Base-by-base conservation (phyloP, 2,888 invertebrate species). In the Watsonalla binaria region DNA sequence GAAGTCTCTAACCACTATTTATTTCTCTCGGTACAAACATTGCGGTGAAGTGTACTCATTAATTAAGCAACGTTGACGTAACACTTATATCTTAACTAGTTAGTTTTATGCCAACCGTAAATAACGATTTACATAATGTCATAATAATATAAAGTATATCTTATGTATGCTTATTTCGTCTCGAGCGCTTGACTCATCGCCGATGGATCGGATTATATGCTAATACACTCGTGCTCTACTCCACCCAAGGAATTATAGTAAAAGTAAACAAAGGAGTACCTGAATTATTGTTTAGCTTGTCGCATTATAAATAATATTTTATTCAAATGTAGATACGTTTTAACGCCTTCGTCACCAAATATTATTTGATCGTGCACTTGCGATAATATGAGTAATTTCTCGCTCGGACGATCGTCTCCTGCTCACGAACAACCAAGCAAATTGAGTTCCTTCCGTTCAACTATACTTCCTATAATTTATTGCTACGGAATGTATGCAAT, bases 361-460 rank as follows among this genome's bases (percentile, higher is more conserved):
- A 24, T 2, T 24, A 24, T 24, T 24, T 24, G 1, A 24, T 24
- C 24, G 24, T 24, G 24, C 24, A 24, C 24, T 2, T 4, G 24
- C 24, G 24, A 24, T 45, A 45, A 45, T 11, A 45, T 6, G 13
- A 45, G 8, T 64, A 63, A 54, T 66, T 61, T 68, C 64, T 61
- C 68, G 68, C 68, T 66, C 66, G 63, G 65, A 62, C 61, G 57
- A 61, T 52, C 61, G 52, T 58, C 56, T 60, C 58, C 62, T 66
- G 56, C 54, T 56, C 52, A 57, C n/a, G 13, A 24, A 13, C 13
- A 47, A 6, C 48, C 14, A 8, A 48, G 11, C 59, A 54, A 65
- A 69, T 57, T 70, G 58, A 56, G 58, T 76, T 79, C 73, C 80
- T 80, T 80, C 80, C 80, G 73, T 74, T 76, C 58, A 61, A 67